Conservation (phyloP, 2,113 vertebrate species). For the Potamarius usumacintae region DNA sequence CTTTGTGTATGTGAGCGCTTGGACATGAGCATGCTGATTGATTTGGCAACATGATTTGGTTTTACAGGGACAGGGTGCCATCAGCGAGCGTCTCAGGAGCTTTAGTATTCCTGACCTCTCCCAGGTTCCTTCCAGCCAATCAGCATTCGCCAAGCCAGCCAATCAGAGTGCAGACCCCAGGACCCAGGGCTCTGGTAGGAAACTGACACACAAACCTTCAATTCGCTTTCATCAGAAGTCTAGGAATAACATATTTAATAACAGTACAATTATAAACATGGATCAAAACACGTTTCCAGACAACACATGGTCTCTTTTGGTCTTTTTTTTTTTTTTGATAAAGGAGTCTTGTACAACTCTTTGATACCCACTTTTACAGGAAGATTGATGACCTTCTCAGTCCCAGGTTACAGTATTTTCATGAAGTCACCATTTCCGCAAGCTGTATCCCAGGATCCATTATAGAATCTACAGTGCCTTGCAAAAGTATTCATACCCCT, state of each 20-base stretch:
- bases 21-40: background rate
- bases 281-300: background rate
- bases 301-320: background rate
- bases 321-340: too few species aligned
- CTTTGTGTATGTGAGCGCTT: background rate
- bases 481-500: too few species aligned
- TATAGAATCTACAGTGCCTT: background rate
- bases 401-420: background rate
- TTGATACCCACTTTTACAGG: background rate
- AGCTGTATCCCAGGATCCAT: background rate
- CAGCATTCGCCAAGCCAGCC: conserved; percentile 68
- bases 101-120: conserved; percentile 86
- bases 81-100: conserved; percentile 83
- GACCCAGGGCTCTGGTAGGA: conserved; percentile 46
- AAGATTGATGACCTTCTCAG: background rate
- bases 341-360: background rate
- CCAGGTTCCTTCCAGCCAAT: conserved; percentile 77
- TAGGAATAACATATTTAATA: background rate
- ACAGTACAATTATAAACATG: background rate
- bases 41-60: background rate
- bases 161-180: conserved; percentile 14
- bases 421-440: background rate
- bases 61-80: conserved; percentile 82
- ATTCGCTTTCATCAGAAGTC: background rate
- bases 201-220: background rate